Evolutionary conservation across 2,113 vertebrate genomes (phyloP).

Genomic region (Triplophysa tibetana): DNA sequence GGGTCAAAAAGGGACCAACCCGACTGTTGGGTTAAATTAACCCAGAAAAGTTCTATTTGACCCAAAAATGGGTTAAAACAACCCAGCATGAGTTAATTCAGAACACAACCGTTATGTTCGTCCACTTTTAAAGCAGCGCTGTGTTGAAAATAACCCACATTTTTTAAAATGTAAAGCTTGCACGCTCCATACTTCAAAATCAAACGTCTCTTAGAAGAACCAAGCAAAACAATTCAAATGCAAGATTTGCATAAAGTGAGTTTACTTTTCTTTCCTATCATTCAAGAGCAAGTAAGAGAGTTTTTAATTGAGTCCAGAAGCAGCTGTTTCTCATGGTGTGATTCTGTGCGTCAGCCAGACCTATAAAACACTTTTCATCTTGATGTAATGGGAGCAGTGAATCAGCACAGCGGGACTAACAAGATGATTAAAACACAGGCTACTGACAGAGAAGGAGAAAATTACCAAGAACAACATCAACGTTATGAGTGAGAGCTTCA

Average conservation of each 20-base stretch:
- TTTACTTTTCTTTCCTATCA: background rate
- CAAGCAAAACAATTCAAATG: too few species aligned
- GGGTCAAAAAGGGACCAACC: too few species aligned
- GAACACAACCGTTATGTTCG: too few species aligned
- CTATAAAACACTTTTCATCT: constrained; percentile 31
- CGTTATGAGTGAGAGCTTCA: background rate
- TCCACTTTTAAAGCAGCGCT: too few species aligned
- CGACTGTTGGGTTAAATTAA: too few species aligned
- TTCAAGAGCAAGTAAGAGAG: background rate
- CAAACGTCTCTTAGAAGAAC: background rate
- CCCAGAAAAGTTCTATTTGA: too few species aligned
- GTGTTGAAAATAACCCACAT: too few species aligned
- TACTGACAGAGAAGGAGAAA: background rate
- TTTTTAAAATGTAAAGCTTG: too few species aligned
- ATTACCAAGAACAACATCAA: background rate
- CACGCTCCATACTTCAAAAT: background rate
- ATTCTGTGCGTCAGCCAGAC: constrained; percentile 31
- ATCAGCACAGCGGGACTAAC: constrained; percentile 40
- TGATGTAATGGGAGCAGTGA: constrained; percentile 42
- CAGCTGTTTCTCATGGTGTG: constrained; percentile 21
- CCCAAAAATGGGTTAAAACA: too few species aligned
- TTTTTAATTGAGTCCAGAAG: constrained; percentile 33
- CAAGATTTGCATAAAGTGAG: background rate
- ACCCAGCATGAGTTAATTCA: too few species aligned
- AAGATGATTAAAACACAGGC: constrained; percentile 1